A percentile compares a stretch with the other conserved stretches of the same genome.
Evolutionary conservation across 2,797 vertebrate species (phyloP).

Genomic region (Bradypus variegatus): DNA sequence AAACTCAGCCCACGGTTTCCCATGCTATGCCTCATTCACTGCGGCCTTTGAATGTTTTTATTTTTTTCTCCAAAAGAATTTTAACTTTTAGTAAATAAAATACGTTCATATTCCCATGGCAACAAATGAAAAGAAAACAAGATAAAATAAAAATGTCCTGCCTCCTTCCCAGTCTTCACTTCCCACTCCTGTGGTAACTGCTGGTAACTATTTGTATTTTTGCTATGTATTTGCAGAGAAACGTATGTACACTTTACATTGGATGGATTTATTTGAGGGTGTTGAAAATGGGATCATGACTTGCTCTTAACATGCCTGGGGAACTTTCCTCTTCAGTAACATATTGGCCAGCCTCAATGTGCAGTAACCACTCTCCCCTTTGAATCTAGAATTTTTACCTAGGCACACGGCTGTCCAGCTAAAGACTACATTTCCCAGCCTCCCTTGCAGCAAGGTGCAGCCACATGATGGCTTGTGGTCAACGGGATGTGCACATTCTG

Average conservation of each 20-base stretch:
- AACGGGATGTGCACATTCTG: not conserved
- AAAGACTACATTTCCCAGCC: not conserved
- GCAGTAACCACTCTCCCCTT: not conserved
- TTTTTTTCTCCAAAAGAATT: not conserved
- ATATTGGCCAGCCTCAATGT: not conserved
- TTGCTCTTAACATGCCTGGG: not conserved
- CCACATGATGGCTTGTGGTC: not conserved
- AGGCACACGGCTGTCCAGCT: not conserved
- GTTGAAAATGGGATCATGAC: not conserved
- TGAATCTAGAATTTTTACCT: not conserved
- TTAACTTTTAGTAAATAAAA: not conserved
- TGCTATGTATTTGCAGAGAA: not conserved
- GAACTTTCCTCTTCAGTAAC: not conserved
- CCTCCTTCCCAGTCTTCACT: not conserved
- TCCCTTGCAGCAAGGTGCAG: not conserved
- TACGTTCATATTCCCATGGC: not conserved
- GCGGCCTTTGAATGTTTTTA: not conserved
- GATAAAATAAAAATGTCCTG: not conserved
- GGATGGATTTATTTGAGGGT: not conserved
- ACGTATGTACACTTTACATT: not conserved
- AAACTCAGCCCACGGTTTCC: fast-evolving
- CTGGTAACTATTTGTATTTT: not conserved
- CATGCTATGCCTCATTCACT: not conserved
- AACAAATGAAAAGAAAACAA: not conserved
- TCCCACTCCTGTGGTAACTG: not conserved